Base-by-base conservation (phyloP, 2,888 invertebrate genomes). In the Torymus texanus region DNA sequence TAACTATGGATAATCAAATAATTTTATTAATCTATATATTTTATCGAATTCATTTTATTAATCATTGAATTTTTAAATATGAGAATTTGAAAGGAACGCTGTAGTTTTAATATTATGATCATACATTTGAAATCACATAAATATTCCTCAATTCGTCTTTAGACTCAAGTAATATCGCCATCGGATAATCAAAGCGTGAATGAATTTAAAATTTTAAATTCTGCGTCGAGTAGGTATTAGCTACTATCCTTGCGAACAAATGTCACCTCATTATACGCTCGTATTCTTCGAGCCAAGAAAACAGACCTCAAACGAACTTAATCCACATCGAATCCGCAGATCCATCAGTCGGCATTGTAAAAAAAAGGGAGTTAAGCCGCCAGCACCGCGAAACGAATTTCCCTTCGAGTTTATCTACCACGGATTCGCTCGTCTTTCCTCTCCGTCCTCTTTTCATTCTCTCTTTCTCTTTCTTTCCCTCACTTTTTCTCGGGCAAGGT, bases 321-420 rank as follows among this genome's bases (percentile, higher is more conserved):
- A 50, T 61, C 61, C 11, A 41, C 41, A 41, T 41, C 41, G 50
- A 12, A 65, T 50, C 41, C 62, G 71, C 65, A 71, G 63, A 50
- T 76, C 68, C 56, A n/a, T 18, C 63, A 50, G 13, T 12, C 41
- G 8, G 41, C 41, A 41, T 41, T 41, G 16, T 14, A 13, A n/a
- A 21, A 53, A 59, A 29, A 53, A 72, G 59, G 70, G 18, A 21
- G 41, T 8, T 53, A 16, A 29, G 53, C 58, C 29, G 11, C 16
- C 62, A 18, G 12, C 41, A 21, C 21, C 21, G 55, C 14, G 8
- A 71, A 71, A 63, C 63, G 63, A 71, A 68, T 63, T 75, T 75
- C 10, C 50, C 16, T 41, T 59, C 58, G 41, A 53, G 29, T 66
- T 75, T 75, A 75, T 79, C 63, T 24, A 55, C 41, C 41, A 4